A percentile compares a stretch with the other conserved stretches of the same genome.
phyloP scores from a whole-genome alignment of 2,888 invertebrate genomes.

The Trachelus troglodyta region DNA sequence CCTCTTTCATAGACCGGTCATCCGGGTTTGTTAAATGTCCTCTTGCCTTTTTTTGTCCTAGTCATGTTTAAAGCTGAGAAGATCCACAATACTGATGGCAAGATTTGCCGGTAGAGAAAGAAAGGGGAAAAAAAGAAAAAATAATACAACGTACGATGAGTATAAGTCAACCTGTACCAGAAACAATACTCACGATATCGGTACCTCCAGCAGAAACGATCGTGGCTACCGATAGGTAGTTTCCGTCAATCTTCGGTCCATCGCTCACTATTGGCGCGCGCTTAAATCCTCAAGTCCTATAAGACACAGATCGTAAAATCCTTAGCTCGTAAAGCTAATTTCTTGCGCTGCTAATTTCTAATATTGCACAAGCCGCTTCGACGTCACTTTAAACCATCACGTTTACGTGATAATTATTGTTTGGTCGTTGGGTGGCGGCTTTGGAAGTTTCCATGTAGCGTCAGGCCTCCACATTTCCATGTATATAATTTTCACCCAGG shows the following conservation, averaged over 20 bases:
- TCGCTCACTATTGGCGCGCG: background rate
- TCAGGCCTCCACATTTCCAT: background rate
- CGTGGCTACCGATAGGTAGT: background rate
- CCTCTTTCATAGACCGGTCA: background rate
- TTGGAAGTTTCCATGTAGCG: background rate
- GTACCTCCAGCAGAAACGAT: background rate
- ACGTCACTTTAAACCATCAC: background rate
- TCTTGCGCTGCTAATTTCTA: background rate
- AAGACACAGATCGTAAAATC: background rate
- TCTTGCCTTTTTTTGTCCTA: background rate
- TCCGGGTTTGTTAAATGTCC: background rate
- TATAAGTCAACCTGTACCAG: background rate
- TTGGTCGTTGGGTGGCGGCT: background rate
- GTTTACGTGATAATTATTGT: background rate
- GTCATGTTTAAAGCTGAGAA: background rate
- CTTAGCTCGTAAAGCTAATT: background rate
- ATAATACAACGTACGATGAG: background rate
- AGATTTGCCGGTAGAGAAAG: background rate
- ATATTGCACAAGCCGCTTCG: background rate
- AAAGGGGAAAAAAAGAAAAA: background rate
- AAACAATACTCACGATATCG: background rate
- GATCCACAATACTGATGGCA: background rate
- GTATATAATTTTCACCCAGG: background rate
- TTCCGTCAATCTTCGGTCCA: background rate
- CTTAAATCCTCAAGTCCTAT: background rate